Base-by-base conservation (phyloP, 2,888 invertebrate genomes). In the Drosophila bunnanda region DNA sequence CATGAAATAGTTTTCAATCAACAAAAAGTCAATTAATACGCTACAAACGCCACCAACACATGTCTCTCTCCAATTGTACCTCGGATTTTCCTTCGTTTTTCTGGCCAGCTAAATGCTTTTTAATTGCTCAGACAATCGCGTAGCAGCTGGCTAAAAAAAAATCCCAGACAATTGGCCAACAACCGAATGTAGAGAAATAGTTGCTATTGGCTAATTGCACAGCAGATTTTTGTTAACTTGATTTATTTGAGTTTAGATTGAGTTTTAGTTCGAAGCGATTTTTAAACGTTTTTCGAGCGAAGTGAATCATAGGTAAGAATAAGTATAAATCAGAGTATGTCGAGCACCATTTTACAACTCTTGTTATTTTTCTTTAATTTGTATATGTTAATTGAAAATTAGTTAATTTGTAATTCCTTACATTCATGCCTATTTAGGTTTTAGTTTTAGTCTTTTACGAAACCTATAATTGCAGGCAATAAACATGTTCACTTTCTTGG, bases 1-100 rank as follows among this genome's bases (percentile, higher is more conserved):
- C 32, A 50, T 69, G 75, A 73, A 86, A 82, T 76, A 69, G 78
- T 70, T 86, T 88, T 78, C 68, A 72, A 88, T 80, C 76, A 76
- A 75, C 74, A 74, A 76, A 80, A 79, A 68, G 56, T 73, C 89
- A 83, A 88, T 88, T 83, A 82, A 79, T 58, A 55, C 60, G 67
- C 77, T 48, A 59, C 76, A 78, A 66, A 72, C 22, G 69, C 60
- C 66, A 75, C 59, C 34, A 69, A 34, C 67, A 67, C 46, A 75
- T 76, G 84, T 57, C 46, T 41, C 55, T 41, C 44, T 25, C 9
- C 77, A 67, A 72, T 84, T 87, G 75, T 39, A 9, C 13, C 44
- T 20, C 10, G 39, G 48, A 20, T 41, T 65, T 65, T 48, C 46
- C 13, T 38, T 46, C 9, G 25, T 39, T 44, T 39, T n/a, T 48